phyloP scores from a whole-genome alignment of 2,888 invertebrate genomes.

The Stenodera caucasica region DNA sequence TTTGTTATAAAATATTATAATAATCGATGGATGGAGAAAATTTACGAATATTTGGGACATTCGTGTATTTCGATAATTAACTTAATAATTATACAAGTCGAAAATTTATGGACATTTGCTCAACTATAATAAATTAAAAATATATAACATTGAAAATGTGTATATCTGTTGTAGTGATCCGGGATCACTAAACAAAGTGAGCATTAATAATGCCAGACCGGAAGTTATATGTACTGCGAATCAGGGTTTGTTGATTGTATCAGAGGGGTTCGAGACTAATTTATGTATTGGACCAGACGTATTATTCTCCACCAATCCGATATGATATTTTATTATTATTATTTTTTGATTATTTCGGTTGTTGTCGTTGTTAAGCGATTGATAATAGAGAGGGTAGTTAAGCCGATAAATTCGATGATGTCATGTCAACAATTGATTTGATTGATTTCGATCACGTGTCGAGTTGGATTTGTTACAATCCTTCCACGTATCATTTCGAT shows the following conservation, averaged over 20 bases:
- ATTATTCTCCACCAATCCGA: slow-evolving; percentile 27
- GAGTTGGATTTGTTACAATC: background rate
- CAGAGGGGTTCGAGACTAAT: slow-evolving; percentile 35
- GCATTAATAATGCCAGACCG: slow-evolving; percentile 28
- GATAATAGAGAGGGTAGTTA: slow-evolving; percentile 5
- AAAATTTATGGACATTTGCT: slow-evolving; percentile 22
- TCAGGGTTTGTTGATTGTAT: slow-evolving; percentile 37
- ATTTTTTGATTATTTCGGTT: background rate
- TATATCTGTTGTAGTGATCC: slow-evolving; percentile 15
- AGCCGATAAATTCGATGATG: background rate
- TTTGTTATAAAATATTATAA: background rate
- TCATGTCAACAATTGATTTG: background rate
- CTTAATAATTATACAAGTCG: slow-evolving; percentile 20
- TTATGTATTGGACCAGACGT: slow-evolving; percentile 35
- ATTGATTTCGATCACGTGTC: background rate
- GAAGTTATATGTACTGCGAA: slow-evolving; percentile 33
- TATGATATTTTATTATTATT: background rate
- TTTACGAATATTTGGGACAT: slow-evolving; percentile 7
- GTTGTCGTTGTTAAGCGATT: background rate
- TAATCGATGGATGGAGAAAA: background rate
- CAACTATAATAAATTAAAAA: slow-evolving; percentile 17
- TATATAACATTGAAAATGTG: background rate
- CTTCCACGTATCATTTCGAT: background rate
- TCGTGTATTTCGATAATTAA: slow-evolving; percentile 23
- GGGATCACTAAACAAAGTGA: slow-evolving; percentile 9